A percentile compares a stretch with the other conserved stretches of the same genome.
These are phyloP conservation scores for Dryobota labecula DNA, from an alignment of 2,888 invertebrate species.

Conservation along the genomic window DNA sequence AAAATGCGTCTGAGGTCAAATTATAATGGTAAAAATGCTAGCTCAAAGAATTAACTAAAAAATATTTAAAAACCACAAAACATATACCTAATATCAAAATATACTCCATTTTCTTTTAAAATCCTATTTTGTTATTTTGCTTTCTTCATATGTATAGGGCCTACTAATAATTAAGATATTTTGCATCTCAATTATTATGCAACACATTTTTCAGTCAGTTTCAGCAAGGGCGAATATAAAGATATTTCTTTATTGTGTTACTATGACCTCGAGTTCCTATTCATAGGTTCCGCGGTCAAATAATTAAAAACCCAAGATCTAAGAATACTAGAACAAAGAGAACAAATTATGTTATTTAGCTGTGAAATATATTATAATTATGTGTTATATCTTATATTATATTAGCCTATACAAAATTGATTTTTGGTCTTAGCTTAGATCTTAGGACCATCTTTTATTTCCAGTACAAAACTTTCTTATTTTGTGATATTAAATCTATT, in stretches of 20 bases:
- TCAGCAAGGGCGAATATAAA: background rate
- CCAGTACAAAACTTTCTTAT: slow-evolving; percentile 44
- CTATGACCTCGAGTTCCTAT: background rate
- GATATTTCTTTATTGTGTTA: slow-evolving; percentile 18
- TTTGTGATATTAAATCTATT: slow-evolving; percentile 46
- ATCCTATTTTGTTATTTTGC: background rate
- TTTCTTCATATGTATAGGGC: background rate
- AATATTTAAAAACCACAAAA: slow-evolving; percentile 1
- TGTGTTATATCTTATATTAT: background rate
- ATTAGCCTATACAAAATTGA: background rate
- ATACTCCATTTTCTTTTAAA: background rate
- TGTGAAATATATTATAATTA: background rate
- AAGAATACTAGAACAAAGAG: slow-evolving; percentile 17
- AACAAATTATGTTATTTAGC: slow-evolving; percentile 17
- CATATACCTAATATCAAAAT: background rate
- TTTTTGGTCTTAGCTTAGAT: slow-evolving; percentile 2
- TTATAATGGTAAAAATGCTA: slow-evolving; percentile 10
- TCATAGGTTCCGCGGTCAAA: background rate
- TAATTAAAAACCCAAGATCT: background rate
- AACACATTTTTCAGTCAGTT: background rate
- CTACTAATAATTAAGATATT: slow-evolving; percentile 14
- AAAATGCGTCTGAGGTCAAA: slow-evolving; percentile 6
- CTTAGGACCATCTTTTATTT: slow-evolving; percentile 9
- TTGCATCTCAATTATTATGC: slow-evolving; percentile 1
- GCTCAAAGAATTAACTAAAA: slow-evolving; percentile 21